These are phyloP conservation scores for Nomada hirtipes DNA, from an alignment of 2,888 invertebrate species.

Conservation along the genomic window DNA sequence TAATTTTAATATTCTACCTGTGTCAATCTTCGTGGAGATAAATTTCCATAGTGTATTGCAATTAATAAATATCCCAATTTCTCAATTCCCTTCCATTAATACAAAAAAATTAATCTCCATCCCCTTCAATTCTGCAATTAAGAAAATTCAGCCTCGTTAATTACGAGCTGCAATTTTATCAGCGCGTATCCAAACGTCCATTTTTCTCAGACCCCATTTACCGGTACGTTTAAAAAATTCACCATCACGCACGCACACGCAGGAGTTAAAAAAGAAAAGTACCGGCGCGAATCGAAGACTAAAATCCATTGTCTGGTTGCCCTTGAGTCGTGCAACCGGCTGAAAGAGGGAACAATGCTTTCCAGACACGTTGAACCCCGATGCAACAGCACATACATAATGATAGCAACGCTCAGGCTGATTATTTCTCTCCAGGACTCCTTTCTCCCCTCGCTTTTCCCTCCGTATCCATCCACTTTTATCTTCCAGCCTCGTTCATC, in stretches of 20 bases:
- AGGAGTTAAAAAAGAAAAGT: not conserved
- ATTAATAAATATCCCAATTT: not conserved
- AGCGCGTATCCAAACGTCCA: not conserved
- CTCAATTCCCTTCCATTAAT: not conserved
- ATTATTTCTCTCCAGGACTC: constrained; percentile 40
- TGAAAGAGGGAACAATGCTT: constrained; percentile 51
- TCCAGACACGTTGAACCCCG: constrained; percentile 57
- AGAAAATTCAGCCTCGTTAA: too few relatives aligned
- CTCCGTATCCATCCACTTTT: not conserved
- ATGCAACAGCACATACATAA: constrained; percentile 43
- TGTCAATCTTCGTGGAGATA: too few relatives aligned
- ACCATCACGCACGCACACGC: not conserved
- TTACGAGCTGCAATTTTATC: too few relatives aligned
- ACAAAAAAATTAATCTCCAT: too few relatives aligned
- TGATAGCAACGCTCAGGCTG: constrained; percentile 48
- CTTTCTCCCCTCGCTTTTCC: not conserved
- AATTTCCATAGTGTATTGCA: too few relatives aligned
- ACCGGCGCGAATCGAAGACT: constrained; percentile 31
- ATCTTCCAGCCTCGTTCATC: not conserved
- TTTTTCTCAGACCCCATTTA: not conserved
- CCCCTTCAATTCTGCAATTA: too few relatives aligned
- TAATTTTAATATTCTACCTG: too few relatives aligned
- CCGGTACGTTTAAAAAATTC: not conserved
- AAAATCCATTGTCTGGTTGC: constrained; percentile 49
- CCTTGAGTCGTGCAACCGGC: constrained; percentile 43